Conservation (phyloP, 2,888 invertebrate species). For the Ornithoptera priamus region DNA sequence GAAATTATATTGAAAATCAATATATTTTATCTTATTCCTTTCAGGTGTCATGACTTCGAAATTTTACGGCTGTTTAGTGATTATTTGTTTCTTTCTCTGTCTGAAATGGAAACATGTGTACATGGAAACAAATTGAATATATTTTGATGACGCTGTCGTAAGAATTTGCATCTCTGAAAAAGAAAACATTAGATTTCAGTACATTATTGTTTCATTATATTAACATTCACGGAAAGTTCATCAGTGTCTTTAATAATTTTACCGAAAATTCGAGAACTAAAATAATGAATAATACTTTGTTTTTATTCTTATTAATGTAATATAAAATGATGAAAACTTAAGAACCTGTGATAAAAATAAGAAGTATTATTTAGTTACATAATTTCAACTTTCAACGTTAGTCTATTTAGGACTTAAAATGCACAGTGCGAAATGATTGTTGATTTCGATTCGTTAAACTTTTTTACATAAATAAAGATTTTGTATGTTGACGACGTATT, state of each 20-base stretch:
- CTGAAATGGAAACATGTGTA: slow-evolving; percentile 8
- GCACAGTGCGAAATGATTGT: background rate
- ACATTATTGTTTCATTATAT: slow-evolving; percentile 4
- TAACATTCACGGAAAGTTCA: background rate
- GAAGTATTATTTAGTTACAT: slow-evolving; percentile 4
- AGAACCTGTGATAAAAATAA: slow-evolving; percentile 23
- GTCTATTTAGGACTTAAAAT: background rate
- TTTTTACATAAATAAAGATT: slow-evolving; percentile 28
- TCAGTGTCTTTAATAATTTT: background rate
- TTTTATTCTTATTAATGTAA: background rate
- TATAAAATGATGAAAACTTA: slow-evolving; percentile 1
- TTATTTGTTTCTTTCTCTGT: slow-evolving; percentile 8
- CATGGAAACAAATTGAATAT: slow-evolving; percentile 7
- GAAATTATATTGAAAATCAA: background rate
- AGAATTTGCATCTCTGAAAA: background rate
- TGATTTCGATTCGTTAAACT: background rate
- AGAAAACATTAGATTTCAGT: slow-evolving; percentile 8
- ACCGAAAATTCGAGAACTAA: background rate
- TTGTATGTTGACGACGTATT: slow-evolving; percentile 25
- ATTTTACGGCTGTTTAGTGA: slow-evolving; percentile 1
- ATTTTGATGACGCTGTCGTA: slow-evolving; percentile 12
- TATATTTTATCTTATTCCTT: background rate
- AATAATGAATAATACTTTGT: background rate
- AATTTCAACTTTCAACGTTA: background rate
- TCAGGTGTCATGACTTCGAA: slow-evolving; percentile 16